Evolutionary conservation across 2,888 invertebrate genomes (phyloP), one percentile per base, ranked within the genome.

Genomic region (Ischnus inquisitorius): DNA sequence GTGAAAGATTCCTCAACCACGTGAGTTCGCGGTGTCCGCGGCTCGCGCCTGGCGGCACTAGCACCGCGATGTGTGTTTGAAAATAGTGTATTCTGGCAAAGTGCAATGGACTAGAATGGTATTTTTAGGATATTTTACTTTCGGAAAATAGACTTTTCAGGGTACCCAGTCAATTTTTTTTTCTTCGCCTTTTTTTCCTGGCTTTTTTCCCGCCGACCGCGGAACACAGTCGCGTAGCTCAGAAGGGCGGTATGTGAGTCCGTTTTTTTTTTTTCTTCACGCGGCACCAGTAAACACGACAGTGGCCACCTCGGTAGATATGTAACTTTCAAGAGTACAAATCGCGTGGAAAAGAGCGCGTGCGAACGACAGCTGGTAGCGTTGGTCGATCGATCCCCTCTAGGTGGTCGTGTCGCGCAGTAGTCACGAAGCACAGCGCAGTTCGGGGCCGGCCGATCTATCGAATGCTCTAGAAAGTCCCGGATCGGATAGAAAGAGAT

Each of bases 301-400:
- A 60, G 46, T 28, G 41, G 54, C 57, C 19, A 10, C n/a, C 43
- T 34, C 19, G 54, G 54, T 54, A 54, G 54, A 54, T 54, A 54
- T 22, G 22, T 54, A 54, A 62, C 69, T 46, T 25, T 60, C 60
- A 25, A 62, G 62, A 46, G 64, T 60, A 43, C 19, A 74, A 84
- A 72, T 78, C 72, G 69, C 46, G 77, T 74, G 65, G 64, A 78
- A 71, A 78, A 65, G 74, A 84, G 78, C 65, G 81, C 81, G 81
- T 84, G 81, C 57, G 81, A 84, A 78, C 69, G 64, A 81, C 84
- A 75, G 74, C 74, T 78, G 74, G 34, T 34, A 51, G 71, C 28
- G 78, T 60, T 71, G 14, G 65, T 71, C 83, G 72, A 79, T 79
- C 79, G 75, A 79, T 76, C 34, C 51, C 68, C 19, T n/a, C n/a